phyloP scores from a whole-genome alignment of 2,797 vertebrate species.

The Meriones psammophilus region DNA sequence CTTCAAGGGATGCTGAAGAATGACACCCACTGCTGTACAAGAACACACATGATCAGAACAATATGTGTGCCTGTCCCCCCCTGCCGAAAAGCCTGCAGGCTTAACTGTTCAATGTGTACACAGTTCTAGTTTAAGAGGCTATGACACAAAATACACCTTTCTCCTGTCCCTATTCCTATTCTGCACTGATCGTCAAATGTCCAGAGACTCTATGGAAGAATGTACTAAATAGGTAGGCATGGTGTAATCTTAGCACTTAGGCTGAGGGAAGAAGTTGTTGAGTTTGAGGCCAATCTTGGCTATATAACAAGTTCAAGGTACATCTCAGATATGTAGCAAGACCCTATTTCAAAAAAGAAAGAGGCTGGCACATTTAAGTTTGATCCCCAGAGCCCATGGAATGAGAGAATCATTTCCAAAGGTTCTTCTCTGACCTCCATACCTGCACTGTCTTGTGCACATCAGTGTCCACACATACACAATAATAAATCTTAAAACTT shows the following conservation, averaged over 20 bases:
- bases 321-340: not conserved
- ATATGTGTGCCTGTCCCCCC: not conserved
- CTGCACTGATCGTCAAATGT: constrained; percentile 7
- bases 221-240: not conserved
- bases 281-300: not conserved
- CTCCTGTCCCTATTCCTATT: not conserved
- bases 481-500: not conserved
- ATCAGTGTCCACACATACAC: not conserved
- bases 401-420: not conserved
- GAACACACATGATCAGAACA: not conserved
- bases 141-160: not conserved
- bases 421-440: not conserved
- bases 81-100: not conserved
- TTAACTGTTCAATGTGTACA: not conserved
- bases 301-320: not conserved
- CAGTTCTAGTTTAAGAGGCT: not conserved
- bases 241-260: not conserved
- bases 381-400: not conserved
- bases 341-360: not conserved
- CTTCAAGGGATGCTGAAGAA: constrained; percentile 32
- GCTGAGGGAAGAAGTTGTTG: not conserved
- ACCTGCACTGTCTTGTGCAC: not conserved
- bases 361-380: not conserved
- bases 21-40: not conserved
- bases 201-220: not conserved